Evolutionary conservation across 2,797 vertebrate genomes (phyloP).

Genomic region (Chloroceryle inda): DNA sequence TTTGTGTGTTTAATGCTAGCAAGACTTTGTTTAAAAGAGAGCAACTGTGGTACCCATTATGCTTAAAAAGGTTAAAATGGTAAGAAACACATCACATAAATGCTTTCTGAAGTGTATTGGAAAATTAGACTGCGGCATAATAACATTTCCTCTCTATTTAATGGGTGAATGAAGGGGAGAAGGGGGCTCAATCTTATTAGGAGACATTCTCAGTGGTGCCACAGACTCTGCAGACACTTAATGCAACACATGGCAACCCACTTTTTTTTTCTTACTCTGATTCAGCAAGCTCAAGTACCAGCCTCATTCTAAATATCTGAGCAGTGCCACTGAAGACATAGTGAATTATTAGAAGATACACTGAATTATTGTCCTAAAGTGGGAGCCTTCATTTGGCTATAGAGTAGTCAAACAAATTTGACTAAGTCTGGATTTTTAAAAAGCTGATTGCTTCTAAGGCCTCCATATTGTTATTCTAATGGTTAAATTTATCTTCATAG

Average conservation of each 20-base stretch:
- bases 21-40: constrained; percentile 37
- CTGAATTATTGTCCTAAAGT: neutral
- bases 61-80: constrained; percentile 33
- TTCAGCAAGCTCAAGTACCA: neutral
- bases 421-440: neutral
- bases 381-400: neutral
- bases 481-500: neutral
- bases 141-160: neutral
- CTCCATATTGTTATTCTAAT: neutral
- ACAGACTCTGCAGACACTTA: neutral
- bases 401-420: neutral
- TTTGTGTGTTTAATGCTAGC: constrained; percentile 30
- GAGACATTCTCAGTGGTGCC: neutral
- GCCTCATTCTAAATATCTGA: neutral
- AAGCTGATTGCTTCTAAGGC: neutral
- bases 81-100: neutral
- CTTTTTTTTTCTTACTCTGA: neutral
- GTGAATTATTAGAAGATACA: neutral
- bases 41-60: neutral
- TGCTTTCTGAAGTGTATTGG: neutral
- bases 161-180: neutral
- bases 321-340: neutral
- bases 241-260: neutral
- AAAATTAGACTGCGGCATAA: constrained; percentile 24
- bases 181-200: neutral